Base-by-base conservation (phyloP, 64 coral and sea anemone species). In the Actinia tenebrosa region DNA sequence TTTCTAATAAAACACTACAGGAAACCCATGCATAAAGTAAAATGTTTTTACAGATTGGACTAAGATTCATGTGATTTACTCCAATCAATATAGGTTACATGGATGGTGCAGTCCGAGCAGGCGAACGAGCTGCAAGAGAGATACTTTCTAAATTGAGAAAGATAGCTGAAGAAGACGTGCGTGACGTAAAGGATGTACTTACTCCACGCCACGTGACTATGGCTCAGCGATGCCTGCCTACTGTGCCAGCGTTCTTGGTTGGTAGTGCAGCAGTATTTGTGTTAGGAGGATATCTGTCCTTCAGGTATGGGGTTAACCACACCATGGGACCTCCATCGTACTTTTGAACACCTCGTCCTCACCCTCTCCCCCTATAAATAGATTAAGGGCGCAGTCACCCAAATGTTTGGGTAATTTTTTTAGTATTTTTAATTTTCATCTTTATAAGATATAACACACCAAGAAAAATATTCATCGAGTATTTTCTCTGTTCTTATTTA, bases 41-140 rank as follows among this genome's bases (percentile, higher is more conserved):
- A 19, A 61, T 15, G 60, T 61, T 61, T 16, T 61, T 0, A 37
- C 1, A 37, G 4, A 1, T 16, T 16, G 3, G 10, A 61, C 14
- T 61, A 15, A 2, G 6, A 66, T 13, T 23, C 18, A n/a, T 22
- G n/a, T 23, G 63, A n/a, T n/a, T n/a, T 66, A 23, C n/a, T 66
- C 0, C 63, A 14, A 66, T 66, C 63, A 66, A 23, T 53, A 22
- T 47, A 98, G 95, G 95, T 3, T 94, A 94, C 72, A 98, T 98
- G 95, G 85, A 98, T 69, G 95, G 95, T 18, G 95, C 95, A 52
- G 95, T 98, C 1, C 88, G 94, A 18, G 84, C 95, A n/a, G 95
- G 95, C 1, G 92, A 98, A 30, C 89, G 95, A 71, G 95, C 95
- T 47, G 95, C 95, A 58, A 86, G 95, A 78, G 95, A 98, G 37